Conservation (phyloP, 2,888 invertebrate genomes). For the Pheosia tremula region DNA sequence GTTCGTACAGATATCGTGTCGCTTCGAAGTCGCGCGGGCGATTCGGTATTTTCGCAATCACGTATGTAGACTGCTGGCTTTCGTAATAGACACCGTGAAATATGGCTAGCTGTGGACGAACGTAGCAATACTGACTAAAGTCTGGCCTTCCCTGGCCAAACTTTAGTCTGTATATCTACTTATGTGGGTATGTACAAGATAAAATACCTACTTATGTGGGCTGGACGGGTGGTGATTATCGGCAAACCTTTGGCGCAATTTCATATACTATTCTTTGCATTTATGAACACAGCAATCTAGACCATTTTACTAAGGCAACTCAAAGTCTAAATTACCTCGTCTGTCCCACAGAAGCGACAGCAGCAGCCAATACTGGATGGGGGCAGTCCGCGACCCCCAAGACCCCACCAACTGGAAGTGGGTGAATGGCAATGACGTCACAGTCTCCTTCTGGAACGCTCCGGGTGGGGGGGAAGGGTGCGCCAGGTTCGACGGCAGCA, state of each 20-base stretch:
- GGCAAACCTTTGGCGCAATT: too few relatives aligned
- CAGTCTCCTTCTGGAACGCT: slow-evolving; percentile 96
- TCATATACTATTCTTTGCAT: too few relatives aligned
- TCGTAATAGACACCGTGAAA: slow-evolving; percentile 1
- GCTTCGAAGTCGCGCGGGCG: not conserved
- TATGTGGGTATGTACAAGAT: too few relatives aligned
- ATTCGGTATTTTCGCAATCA: not conserved
- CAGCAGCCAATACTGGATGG: slow-evolving; percentile 98
- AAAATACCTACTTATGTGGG: too few relatives aligned
- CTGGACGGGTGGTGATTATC: too few relatives aligned
- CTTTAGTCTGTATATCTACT: too few relatives aligned
- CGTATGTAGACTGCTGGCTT: not conserved
- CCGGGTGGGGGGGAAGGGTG: slow-evolving; percentile 94
- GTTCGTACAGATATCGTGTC: slow-evolving; percentile 6
- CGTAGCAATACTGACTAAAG: too few relatives aligned
- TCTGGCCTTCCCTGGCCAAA: too few relatives aligned
- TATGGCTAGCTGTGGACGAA: not conserved
- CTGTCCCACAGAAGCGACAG: slow-evolving; percentile 89
- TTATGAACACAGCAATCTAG: too few relatives aligned
- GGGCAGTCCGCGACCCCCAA: slow-evolving; percentile 92
- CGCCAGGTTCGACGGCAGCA: slow-evolving; percentile 95
- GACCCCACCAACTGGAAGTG: slow-evolving; percentile 94
- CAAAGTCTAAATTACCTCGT: slow-evolving; percentile 5
- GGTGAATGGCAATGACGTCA: slow-evolving; percentile 94
- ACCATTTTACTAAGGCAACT: not conserved